These are phyloP conservation scores for Hipposideros larvatus DNA, from an alignment of 2,797 vertebrate genomes.

Conservation along the genomic window DNA sequence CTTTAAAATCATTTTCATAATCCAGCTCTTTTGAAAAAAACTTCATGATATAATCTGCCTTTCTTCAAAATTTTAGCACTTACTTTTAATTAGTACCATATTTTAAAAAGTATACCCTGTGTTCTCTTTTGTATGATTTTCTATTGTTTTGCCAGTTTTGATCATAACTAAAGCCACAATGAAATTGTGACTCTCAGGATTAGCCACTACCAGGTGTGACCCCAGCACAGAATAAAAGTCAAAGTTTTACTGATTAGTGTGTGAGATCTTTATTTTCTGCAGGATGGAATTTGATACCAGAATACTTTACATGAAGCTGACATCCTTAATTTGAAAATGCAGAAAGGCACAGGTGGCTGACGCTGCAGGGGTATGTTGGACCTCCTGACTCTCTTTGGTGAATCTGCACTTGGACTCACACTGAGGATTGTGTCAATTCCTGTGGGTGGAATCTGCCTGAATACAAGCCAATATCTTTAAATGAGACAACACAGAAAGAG, in stretches of 20 bases:
- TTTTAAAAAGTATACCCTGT: not conserved
- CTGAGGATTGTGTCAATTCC: slow-evolving; percentile 5
- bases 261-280: not conserved
- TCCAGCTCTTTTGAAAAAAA: not conserved
- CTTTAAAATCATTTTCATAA: not conserved
- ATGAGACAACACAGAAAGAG: slow-evolving; percentile 71
- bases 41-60: not conserved
- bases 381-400: not conserved
- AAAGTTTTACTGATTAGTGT: not conserved
- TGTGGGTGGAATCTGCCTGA: slow-evolving; percentile 50
- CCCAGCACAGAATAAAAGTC: not conserved
- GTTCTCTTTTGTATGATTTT: not conserved
- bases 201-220: not conserved
- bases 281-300: not conserved
- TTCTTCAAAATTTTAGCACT: not conserved
- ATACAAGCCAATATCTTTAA: slow-evolving; percentile 65
- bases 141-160: not conserved
- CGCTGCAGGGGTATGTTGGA: no score
- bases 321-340: not conserved
- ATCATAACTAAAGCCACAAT: not conserved
- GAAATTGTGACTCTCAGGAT: not conserved
- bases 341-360: not conserved
- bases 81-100: not conserved
- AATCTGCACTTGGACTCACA: not conserved
- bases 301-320: not conserved